These are phyloP conservation scores for Centruroides sculpturatus DNA, from an alignment of 1,140 invertebrate genomes.

Conservation along the genomic window DNA sequence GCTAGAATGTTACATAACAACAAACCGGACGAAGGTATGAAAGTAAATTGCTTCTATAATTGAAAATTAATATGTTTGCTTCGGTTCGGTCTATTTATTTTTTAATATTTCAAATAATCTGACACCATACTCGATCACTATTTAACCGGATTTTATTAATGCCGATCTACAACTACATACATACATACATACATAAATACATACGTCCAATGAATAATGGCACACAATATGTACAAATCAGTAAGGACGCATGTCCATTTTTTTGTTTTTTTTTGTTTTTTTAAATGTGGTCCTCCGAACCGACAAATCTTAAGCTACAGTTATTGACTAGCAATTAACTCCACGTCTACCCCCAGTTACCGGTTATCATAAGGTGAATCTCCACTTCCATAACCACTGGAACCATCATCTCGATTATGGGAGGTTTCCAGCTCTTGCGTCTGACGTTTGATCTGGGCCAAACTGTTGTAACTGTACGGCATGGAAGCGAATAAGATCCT, in stretches of 20 bases:
- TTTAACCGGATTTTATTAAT: too few relatives aligned
- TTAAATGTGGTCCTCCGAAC: not conserved
- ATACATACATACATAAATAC: too few relatives aligned
- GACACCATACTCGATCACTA: too few relatives aligned
- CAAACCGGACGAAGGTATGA: too few relatives aligned
- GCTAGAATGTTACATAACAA: too few relatives aligned
- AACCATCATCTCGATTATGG: slow-evolving; percentile 13
- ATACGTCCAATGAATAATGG: too few relatives aligned
- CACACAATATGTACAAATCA: too few relatives aligned
- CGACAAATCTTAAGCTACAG: not conserved
- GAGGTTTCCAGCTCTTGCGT: slow-evolving; percentile 3
- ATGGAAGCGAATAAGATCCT: slow-evolving; percentile 70
- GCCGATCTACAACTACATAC: too few relatives aligned
- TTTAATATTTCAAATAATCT: too few relatives aligned
- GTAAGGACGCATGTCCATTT: not conserved
- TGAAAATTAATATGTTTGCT: too few relatives aligned
- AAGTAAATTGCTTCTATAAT: too few relatives aligned
- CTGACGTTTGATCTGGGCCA: slow-evolving; percentile 16
- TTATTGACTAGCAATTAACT: not conserved
- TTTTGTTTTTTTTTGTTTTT: not conserved
- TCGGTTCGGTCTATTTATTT: too few relatives aligned
- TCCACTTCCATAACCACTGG: slow-evolving; percentile 20
- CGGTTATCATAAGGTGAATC: slow-evolving; percentile 18
- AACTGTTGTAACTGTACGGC: slow-evolving; percentile 63
- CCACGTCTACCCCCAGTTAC: slow-evolving; percentile 5